Conservation (phyloP, 2,797 vertebrate genomes). For the Eulemur rubriventer region DNA sequence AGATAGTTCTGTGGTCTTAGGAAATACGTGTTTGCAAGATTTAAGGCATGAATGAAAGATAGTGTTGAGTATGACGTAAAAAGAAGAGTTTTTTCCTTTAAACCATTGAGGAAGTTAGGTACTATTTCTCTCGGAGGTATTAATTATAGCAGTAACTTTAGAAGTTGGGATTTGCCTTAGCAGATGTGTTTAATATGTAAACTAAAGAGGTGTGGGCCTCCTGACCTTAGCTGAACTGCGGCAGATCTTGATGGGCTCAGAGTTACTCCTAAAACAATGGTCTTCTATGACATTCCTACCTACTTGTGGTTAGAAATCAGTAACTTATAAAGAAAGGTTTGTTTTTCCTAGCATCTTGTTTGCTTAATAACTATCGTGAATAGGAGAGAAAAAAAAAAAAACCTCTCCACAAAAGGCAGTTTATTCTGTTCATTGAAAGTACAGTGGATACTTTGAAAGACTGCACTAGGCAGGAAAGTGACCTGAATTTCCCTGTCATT, state of each 20-base stretch:
- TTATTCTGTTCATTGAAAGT: background rate
- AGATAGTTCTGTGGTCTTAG: background rate
- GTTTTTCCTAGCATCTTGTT: conserved; percentile 8
- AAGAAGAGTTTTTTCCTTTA: conserved; percentile 6
- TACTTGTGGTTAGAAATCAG: background rate
- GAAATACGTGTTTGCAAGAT: background rate
- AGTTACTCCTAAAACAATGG: background rate
- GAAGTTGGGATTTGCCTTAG: background rate
- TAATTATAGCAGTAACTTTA: background rate
- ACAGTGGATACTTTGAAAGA: background rate
- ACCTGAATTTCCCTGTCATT: background rate
- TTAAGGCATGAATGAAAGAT: background rate
- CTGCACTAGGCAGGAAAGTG: background rate
- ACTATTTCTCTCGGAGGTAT: background rate
- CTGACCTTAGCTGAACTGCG: conserved; percentile 9
- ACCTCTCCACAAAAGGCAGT: background rate
- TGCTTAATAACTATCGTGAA: background rate
- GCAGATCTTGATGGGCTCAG: background rate
- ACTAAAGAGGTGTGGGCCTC: background rate
- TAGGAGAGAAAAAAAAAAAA: background rate
- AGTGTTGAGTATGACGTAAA: background rate
- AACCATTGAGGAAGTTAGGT: background rate
- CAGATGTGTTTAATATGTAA: background rate
- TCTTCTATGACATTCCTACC: background rate
- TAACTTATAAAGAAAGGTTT: conserved; percentile 1